Percentiles rank a stretch among this genome's conserved stretches.
Evolutionary conservation across 2,888 invertebrate species (phyloP).

Genomic region (Merodon equestris): DNA sequence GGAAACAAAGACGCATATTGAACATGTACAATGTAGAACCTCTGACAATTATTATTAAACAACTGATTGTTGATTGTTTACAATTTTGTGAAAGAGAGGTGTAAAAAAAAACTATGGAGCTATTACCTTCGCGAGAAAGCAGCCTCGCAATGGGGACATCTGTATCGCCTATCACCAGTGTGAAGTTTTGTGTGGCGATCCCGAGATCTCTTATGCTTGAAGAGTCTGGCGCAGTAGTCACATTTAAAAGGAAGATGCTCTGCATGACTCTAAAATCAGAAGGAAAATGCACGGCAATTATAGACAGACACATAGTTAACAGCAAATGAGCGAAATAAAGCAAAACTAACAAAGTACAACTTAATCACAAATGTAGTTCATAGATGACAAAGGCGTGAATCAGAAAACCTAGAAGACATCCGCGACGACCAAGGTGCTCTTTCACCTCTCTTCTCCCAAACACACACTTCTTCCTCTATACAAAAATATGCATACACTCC

Average conservation of each 20-base stretch:
- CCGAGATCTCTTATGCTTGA: conserved; percentile 96
- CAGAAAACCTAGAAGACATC: conserved; percentile 25
- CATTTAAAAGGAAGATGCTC: conserved; percentile 96
- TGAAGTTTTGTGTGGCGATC: conserved; percentile 96
- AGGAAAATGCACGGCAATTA: conserved; percentile 15
- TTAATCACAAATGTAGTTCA: conserved; percentile 3
- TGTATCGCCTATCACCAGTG: conserved; percentile 93
- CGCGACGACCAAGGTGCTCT: conserved; percentile 64
- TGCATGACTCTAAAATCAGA: conserved; percentile 87
- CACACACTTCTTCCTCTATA: conserved; percentile 22
- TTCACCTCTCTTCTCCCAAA: conserved; percentile 64
- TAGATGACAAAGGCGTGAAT: conserved; percentile 22
- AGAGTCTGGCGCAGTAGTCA: conserved; percentile 92
- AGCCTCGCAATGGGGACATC: conserved; percentile 93
- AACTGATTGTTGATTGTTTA: too few species aligned
- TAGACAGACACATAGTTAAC: conserved; percentile 11
- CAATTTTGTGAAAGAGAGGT: too few species aligned
- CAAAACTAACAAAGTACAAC: too few species aligned
- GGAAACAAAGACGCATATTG: conserved; percentile 22
- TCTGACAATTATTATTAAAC: too few species aligned
- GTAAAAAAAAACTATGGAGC: conserved; percentile 4
- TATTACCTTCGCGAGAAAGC: conserved; percentile 93
- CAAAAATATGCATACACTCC: conserved; percentile 68
- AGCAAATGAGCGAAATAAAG: too few species aligned
- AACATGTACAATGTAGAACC: too few species aligned